Conservation (phyloP, 2,888 invertebrate genomes). For the Drosophila bunnanda region DNA sequence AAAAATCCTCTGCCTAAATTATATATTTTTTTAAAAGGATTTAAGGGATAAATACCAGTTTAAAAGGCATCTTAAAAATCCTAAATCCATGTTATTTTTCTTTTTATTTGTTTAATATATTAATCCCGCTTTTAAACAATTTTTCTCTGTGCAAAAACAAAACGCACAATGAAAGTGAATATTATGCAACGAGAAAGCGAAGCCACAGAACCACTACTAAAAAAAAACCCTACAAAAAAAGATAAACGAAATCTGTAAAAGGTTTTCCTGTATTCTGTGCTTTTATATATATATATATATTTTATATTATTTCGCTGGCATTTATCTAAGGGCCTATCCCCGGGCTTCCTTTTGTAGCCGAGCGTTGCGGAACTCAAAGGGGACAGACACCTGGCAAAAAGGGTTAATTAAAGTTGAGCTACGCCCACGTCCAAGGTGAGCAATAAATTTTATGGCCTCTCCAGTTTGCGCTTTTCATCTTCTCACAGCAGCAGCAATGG, state of each 20-base stretch:
- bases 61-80: background rate
- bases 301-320: conserved; percentile 20
- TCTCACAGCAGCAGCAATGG: background rate
- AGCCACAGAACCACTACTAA: conserved; percentile 16
- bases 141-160: conserved; percentile 11
- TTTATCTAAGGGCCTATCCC: conserved; percentile 31
- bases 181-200: conserved; percentile 35
- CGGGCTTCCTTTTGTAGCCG: conserved; percentile 30
- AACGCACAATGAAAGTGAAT: conserved; percentile 23
- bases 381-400: conserved; percentile 20
- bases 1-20: background rate
- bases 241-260: conserved; percentile 44
- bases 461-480: conserved; percentile 8
- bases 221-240: conserved; percentile 16
- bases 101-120: background rate
- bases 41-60: background rate
- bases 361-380: background rate
- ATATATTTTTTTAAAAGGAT: background rate
- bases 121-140: background rate
- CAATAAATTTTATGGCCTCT: conserved; percentile 42
- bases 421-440: conserved; percentile 38
- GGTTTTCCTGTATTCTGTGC: conserved; percentile 19
- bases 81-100: background rate
- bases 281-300: conserved; percentile 13
- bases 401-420: conserved; percentile 52